Base-by-base conservation (phyloP, 2,888 invertebrate genomes). In the Blastobasis lacticolella region DNA sequence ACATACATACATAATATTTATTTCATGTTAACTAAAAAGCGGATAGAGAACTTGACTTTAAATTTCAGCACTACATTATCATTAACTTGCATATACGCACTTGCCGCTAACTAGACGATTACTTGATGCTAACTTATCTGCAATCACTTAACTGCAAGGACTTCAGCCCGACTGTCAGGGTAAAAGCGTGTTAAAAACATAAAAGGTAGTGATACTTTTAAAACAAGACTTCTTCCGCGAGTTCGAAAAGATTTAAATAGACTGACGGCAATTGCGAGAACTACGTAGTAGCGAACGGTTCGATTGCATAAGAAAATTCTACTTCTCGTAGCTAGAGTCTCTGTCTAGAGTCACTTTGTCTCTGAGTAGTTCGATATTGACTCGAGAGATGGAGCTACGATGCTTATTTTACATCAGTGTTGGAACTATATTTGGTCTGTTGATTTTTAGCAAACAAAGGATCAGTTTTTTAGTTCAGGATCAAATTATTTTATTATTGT, bases 201-300 rank as follows among this genome's bases (percentile, higher is more conserved):
- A 8, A 8, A 40, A 40, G 40, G 6, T 40, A 6, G 40, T 40
- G 40, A 40, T 40, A 40, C 40, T 40, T 6, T 91, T 91, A 40
- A 5, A 40, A 40, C 40, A 40, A 40, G 5, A 38, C 40, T 40
- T 40, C 40, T 40, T 8, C 5, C 8, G 40, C 40, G 5, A 40
- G 40, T 40, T 40, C 40, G 40, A 40, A 6, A 40, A 40, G 40
- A 40, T 40, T 40, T 8, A 5, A 40, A 40, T 40, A 5, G 40
- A 40, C 8, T 5, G 40, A 5, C 40, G 40, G 8, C 40, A 40
- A 8, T 6, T 5, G 40, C 8, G 5, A 6, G 40, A 40, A 40
- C 40, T 40, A 40, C 5, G 8, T 6, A 5, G 5, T 6, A 5
- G 40, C 8, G 8, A 40, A 8, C 40, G 40, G 40, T 40, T 40